Base-by-base conservation (phyloP, 1,140 invertebrate species). In the Drosophila neocordata region DNA sequence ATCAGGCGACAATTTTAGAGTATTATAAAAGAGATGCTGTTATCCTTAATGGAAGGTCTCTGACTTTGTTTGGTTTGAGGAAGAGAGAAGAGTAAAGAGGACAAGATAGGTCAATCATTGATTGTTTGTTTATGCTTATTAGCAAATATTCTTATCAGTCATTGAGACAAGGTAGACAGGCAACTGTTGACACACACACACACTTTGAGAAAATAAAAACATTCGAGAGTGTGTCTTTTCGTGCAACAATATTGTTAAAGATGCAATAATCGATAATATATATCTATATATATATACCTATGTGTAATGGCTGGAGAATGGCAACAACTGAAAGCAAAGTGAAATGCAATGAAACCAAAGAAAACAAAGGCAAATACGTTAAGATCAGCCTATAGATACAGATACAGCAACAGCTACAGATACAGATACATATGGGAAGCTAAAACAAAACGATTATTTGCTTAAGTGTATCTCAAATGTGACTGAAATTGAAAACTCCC, bases 121-220 rank as follows among this genome's bases (percentile, higher is more conserved):
- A 52, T 52, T 76, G 82, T 87, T 85, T 85, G 61, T 63, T 52
- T 62, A 13, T 75, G 78, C 74, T 85, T 87, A 85, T 85, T 85
- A 87, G 82, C 83, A 85, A 85, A 85, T 77, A 85, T 72, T 87
- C 68, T 87, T 85, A 85, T 85, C 81, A 85, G 67, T 76, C 63
- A 65, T 38, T 31, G 4, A 31, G 27, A 7, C 27, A 31, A 31
- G 27, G 27, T 31, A 31, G 27, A 6, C 27, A 31, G 5, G 4
- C 27, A 31, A 31, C 27, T 31, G 27, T 31, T 31, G 27, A 3
- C 57, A 44, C 24, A 58, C 56, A 52, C 11, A 67, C 48, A 67
- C 20, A 65, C n/a, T n/a, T n/a, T n/a, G n/a, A n/a, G n/a, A n/a
- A n/a, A n/a, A n/a, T n/a, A n/a, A n/a, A n/a, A n/a, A n/a, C n/a